Evolutionary conservation across 2,797 vertebrate species (phyloP).

Genomic region (Bradypus variegatus): DNA sequence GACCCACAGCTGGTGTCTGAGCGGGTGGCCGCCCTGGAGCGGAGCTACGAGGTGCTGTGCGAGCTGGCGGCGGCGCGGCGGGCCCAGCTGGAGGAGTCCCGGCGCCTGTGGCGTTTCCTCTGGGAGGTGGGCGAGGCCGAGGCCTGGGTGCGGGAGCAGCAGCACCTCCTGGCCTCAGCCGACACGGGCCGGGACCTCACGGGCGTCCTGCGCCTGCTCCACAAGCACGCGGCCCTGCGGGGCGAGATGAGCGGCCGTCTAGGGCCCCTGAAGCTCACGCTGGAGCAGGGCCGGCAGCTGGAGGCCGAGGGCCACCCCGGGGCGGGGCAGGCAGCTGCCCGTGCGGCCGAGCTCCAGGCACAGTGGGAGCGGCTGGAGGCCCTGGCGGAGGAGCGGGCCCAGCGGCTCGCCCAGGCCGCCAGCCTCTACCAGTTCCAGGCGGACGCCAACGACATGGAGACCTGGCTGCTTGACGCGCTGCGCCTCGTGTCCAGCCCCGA

Average conservation of each 20-base stretch:
- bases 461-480: conserved; percentile 85
- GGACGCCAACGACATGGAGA: conserved; percentile 89
- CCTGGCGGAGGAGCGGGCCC: conserved; percentile 75
- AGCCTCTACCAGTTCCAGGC: conserved; percentile 91
- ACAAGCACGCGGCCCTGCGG: conserved; percentile 89
- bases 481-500: conserved; percentile 87
- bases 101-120: conserved; percentile 90
- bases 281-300: conserved; percentile 82
- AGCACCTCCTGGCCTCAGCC: conserved; percentile 85
- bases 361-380: conserved; percentile 71
- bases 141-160: conserved; percentile 94
- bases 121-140: conserved; percentile 94
- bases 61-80: conserved; percentile 78
- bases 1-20: conserved; percentile 86
- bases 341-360: conserved; percentile 78
- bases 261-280: conserved; percentile 83
- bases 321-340: conserved; percentile 78
- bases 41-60: conserved; percentile 83
- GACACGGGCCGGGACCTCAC: conserved; percentile 91
- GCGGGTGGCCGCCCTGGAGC: conserved; percentile 81
- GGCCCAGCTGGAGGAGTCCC: conserved; percentile 84
- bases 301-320: conserved; percentile 84
- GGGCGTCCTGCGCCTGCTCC: conserved; percentile 85
- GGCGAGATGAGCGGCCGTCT: conserved; percentile 91
- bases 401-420: conserved; percentile 81